Base-by-base conservation (phyloP, 2,888 invertebrate species). In the Sinelater perroti region DNA sequence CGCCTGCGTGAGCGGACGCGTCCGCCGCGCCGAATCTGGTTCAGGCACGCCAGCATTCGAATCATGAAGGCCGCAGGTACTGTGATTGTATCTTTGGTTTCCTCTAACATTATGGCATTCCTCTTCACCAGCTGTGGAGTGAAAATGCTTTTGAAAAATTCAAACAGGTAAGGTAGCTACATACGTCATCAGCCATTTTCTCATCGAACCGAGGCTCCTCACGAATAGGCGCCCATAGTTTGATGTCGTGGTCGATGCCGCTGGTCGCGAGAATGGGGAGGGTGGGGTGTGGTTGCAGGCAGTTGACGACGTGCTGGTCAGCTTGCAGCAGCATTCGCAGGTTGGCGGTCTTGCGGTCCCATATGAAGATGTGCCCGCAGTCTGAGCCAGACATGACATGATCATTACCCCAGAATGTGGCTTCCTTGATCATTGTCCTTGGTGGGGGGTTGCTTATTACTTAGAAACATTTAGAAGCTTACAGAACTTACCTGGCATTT, bases 51-150 rank as follows among this genome's bases (percentile, higher is more conserved):
- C 72, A 88, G 74, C 86, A 88, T 87, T 69, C 88, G 79, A 64
- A 93, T 88, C 91, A 93, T 91, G 75, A 93, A 91, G 46, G 90
- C 87, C 11, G 93, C 92, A 21, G 93, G 93, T 50, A 93, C 91
- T 17, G 93, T 93, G 61, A 93, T 90, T 1, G 93, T 93, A 72
- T 93, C 92, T 75, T 87, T 84, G 11, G 93, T 92, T 79, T 93
- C 92, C 78, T 91, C 90, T 68, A 93, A 77, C 91, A 93, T 91
- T 33, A 90, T 83, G 62, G 88, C 88, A 78, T 93, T 93, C 45
- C 90, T 82, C 72, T 83, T 83, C 70, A 89, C 87, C 56, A 93
- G 79, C 91, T 93, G 70, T 56, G 78, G 65, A 66, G 18, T 46
- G 2, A 52, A 31, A 56, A 45, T 38, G 31, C 46, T 30, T 35